Base-by-base conservation (phyloP, 1,140 invertebrate species). In the Aleiodes sp. region DNA sequence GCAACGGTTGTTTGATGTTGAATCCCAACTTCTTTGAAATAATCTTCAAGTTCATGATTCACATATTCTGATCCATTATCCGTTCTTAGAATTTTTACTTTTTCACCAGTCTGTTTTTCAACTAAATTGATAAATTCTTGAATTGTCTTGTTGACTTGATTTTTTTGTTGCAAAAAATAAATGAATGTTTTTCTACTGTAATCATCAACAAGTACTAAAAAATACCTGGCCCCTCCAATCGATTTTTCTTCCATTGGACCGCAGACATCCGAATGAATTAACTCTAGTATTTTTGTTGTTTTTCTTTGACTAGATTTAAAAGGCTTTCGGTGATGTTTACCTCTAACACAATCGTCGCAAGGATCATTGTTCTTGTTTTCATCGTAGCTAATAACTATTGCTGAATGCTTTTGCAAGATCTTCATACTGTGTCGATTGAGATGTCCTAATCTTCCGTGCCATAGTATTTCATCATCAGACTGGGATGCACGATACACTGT, bases 1-100 rank as follows among this genome's bases (percentile, higher is more conserved):
- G 77, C 68, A 4, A 73, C 70, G 0, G 78, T 78, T 12, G 26
- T 29, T 65, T 63, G 78, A 65, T 76, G 75, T 10, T 67, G 19
- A 12, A 78, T 74, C 7, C 74, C 75, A 46, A 64, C 59, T 39
- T 56, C 71, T 26, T 8, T 52, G 8, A 62, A 37, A 66, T 59
- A 73, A 26, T 29, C 43, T 41, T 70, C 19, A 8, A 81, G 63
- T 7, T 70, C 10, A 39, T 62, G 8, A 37, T 74, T 77, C 0
- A 65, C 16, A 43, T 64, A 80, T 57, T 79, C 76, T 6, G 19
- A 71, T 29, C 75, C 78, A 33, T 78, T 78, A 43, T 79, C 80
- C 3, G 73, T 63, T 43, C 72, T 71, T 1, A 81, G 24, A 8
- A 33, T 14, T 31, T 76, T 79, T 6, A 79, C 37, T 39, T 62